Base-by-base conservation (phyloP, 2,888 invertebrate genomes). In the Siphlonurus alternatus region DNA sequence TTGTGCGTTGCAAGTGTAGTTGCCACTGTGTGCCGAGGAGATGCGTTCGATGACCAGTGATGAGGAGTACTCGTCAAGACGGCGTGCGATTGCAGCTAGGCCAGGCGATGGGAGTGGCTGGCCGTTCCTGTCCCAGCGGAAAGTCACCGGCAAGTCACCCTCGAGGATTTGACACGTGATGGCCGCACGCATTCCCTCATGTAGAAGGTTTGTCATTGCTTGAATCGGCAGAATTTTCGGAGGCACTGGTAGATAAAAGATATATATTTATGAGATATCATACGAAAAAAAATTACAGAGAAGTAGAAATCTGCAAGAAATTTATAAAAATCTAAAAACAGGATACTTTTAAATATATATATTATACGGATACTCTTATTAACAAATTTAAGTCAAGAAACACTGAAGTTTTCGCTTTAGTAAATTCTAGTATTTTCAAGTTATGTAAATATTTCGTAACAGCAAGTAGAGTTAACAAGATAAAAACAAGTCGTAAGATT, bases 131-230 rank as follows among this genome's bases (percentile, higher is more conserved):
- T 90, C 89, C 94, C 94, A 96, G 63, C 87, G 84, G 77, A 95
- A 91, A 69, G 87, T 87, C 70, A 95, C 87, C 61, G 95, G 95
- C 71, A 92, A 82, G 78, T 95, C 94, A 23, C 95, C 93, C 77
- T 93, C 91, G 74, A 92, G 83, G 74, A 93, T 89, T 78, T 91
- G 89, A 75, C 93, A 93, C 69, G 91, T 87, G 73, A 93, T 91
- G 66, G 91, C 91, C 38, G 91, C 91, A 70, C 93, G 81, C 84
- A 92, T 71, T n/a, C 74, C 74, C 64, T 73, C 73, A 56, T 87
- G 79, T 67, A 89, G 78, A 74, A 90, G 80, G 74, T 88, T 86
- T 66, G 88, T 89, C 81, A 89, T 83, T 54, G 89, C 84, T 72
- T 86, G 87, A 72, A 90, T 89, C 53, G 89, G 89, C 76, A 89